A percentile compares a stretch with the other conserved stretches of the same genome.
phyloP scores from a whole-genome alignment of 1,140 invertebrate genomes.

The Macrosteles quadrilineatus region DNA sequence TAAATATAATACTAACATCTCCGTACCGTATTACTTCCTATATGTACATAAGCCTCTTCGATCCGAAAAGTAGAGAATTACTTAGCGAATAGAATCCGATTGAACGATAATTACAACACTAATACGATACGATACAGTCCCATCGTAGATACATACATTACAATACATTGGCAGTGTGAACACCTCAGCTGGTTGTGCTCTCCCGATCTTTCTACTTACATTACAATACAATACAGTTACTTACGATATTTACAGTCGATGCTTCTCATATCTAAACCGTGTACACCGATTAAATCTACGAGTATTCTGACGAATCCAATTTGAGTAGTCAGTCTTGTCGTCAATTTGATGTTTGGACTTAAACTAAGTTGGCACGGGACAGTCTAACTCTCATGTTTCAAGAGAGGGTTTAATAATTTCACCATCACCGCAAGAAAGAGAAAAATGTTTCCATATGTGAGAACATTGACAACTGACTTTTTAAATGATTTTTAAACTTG shows the following conservation, averaged over 20 bases:
- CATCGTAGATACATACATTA: slow-evolving; percentile 8
- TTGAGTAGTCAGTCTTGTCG: background rate
- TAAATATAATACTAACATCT: slow-evolving; percentile 24
- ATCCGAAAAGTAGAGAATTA: background rate
- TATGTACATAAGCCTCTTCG: background rate
- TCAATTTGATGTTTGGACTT: slow-evolving; percentile 2
- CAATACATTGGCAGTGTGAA: slow-evolving; percentile 18
- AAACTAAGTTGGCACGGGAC: slow-evolving; percentile 2
- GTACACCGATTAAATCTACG: background rate
- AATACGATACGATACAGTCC: background rate
- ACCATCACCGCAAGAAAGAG: no score
- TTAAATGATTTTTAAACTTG: no score
- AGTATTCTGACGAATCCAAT: background rate
- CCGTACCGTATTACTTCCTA: background rate
- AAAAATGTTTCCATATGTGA: no score
- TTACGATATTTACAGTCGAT: no score
- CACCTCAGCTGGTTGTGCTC: slow-evolving; percentile 8
- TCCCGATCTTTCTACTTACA: background rate
- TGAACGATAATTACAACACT: slow-evolving; percentile 9
- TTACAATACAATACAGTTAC: slow-evolving; percentile 16
- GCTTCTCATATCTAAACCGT: no score
- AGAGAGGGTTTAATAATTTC: no score
- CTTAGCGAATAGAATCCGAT: slow-evolving; percentile 15
- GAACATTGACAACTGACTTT: no score
- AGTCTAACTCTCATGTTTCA: background rate